Base-by-base conservation (phyloP, 2,797 vertebrate species). In the Hypotaenidia philippensis region DNA sequence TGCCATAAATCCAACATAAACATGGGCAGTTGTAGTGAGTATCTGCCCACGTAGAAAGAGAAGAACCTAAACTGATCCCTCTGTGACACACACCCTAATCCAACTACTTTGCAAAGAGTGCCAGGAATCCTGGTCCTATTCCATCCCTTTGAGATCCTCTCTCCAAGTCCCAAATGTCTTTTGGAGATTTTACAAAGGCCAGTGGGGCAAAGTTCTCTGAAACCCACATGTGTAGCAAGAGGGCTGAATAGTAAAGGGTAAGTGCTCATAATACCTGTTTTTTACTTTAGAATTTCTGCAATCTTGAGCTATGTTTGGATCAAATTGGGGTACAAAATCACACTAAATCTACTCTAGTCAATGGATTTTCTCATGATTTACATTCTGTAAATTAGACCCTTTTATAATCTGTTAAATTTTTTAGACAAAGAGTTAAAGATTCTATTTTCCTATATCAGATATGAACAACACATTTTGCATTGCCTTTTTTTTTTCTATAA, bases 1-100 rank as follows among this genome's bases (percentile, higher is more conserved):
- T 29, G 12, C 27, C 27, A 47, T 53, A 82, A 94, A 81, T 75
- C 57, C 41, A 63, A 84, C 96, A 82, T 72, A 88, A 91, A 65
- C 22, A 18, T 26, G 13, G 2, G 12, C 52, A 40, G 14, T 41
- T 83, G 53, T 25, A 65, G 22, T 65, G 56, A 82, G 20, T 1
- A 0, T 65, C 21, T 86, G 29, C 29, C n/a, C 11, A 25, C 52
- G 16, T 52, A 32, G 74, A 78, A 94, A 90, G 34, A 36, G 55
- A 93, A 76, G 70, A 86, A 52, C 50, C 25, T 61, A 69, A 88
- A 25, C 27, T 70, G 59, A 86, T 91, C 22, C 3, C 45, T 84
- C 55, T 41, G 21, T 47, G 72, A 29, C 25, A 76, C 45, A 47
- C 31, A 60, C 10, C 34, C 4, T 76, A 75, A 94, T 79, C 65